Base-by-base conservation (phyloP, 2,888 invertebrate genomes). In the Leptarthrus brevirostris region DNA sequence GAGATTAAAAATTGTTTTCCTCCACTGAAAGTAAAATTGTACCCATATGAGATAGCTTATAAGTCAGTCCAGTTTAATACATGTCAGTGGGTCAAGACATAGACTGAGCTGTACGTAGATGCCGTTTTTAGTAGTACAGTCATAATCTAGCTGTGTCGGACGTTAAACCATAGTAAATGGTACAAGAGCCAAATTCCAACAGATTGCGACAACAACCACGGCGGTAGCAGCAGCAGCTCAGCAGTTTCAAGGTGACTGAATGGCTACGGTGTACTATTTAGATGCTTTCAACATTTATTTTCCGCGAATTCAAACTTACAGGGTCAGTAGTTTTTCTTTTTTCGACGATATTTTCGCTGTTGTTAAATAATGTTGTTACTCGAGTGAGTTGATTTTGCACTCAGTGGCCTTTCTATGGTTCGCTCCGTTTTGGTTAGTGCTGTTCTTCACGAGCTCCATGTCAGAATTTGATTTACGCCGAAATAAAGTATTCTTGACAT, bases 201-300 rank as follows among this genome's bases (percentile, higher is more conserved):
- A 61, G 61, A 12, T 20, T 40, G 20, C 61, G 3, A 16, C 16
- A 54, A n/a, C 16, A 54, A n/a, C 30, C n/a, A 30, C 24, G n/a
- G 47, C 24, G n/a, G 24, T 26, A 54, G 24, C 24, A 66, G 22
- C 44, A 64, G 18, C 49, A 47, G 30, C n/a, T n/a, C n/a, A n/a
- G n/a, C 66, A 47, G 26, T 78, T 76, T 76, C 77, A 75, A 76
- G 77, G 76, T 77, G 75, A 76, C 76, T 74, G 73, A 76, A 58
- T 74, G 71, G 30, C 74, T 72, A 74, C 71, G 72, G 54, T 76
- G 74, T 76, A 75, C 73, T 74, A 76, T 76, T 74, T 76, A 75
- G 77, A 78, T 77, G 77, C 74, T 75, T 76, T 75, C 77, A 76
- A 76, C 76, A 77, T 74, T 34, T 73, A 72, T 74, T 78, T 77